A percentile compares a stretch with the other conserved stretches of the same genome.
Conservation (phyloP, 2,888 invertebrate species). For the Calliphora vomitoria region DNA sequence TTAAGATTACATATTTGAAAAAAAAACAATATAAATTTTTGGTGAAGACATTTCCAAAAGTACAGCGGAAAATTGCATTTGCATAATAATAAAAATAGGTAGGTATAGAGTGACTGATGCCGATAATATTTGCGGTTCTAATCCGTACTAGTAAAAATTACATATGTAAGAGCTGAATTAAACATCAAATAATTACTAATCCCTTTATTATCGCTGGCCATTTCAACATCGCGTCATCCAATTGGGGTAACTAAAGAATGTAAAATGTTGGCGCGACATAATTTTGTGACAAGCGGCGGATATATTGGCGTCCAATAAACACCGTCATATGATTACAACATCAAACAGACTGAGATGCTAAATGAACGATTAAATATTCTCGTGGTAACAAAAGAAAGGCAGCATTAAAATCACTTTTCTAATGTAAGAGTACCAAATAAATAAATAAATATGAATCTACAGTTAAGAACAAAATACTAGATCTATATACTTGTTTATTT, state of each 20-base stretch:
- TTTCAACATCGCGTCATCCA: slow-evolving; percentile 4
- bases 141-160: too few relatives aligned
- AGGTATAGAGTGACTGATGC: too few relatives aligned
- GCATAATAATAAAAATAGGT: too few relatives aligned
- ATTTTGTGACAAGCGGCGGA: slow-evolving; percentile 59
- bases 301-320: slow-evolving; percentile 60
- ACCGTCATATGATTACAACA: slow-evolving; percentile 38
- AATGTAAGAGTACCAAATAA: background rate
- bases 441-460: slow-evolving; percentile 14
- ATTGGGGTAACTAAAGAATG: slow-evolving; percentile 37
- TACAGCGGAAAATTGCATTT: too few relatives aligned
- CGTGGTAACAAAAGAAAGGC: slow-evolving; percentile 22
- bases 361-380: slow-evolving; percentile 44
- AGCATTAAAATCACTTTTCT: slow-evolving; percentile 17
- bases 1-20: too few relatives aligned
- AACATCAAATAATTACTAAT: too few relatives aligned
- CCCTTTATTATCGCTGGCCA: background rate
- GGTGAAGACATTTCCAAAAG: too few relatives aligned
- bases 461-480: slow-evolving; percentile 1
- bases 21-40: too few relatives aligned
- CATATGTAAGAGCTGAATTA: too few relatives aligned
- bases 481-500: background rate
- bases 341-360: slow-evolving; percentile 35
- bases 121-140: too few relatives aligned
- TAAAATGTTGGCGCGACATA: slow-evolving; percentile 58